Evolutionary conservation across 2,888 invertebrate species (phyloP).

Genomic region (Selenia dentaria): DNA sequence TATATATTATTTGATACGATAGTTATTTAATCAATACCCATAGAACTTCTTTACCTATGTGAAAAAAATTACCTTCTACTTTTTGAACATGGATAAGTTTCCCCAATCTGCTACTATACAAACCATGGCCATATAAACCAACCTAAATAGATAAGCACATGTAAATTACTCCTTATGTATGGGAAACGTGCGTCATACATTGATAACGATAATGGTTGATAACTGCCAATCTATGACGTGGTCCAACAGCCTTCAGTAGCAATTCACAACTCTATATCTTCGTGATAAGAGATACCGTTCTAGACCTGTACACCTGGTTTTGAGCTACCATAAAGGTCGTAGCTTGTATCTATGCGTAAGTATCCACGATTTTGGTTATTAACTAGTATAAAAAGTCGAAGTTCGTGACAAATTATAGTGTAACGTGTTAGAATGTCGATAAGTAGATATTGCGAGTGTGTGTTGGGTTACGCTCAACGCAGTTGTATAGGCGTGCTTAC

Average conservation of each 20-base stretch:
- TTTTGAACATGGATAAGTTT: too few relatives aligned
- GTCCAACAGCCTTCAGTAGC: conserved; percentile 1
- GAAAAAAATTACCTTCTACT: too few relatives aligned
- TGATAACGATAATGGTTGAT: conserved; percentile 56
- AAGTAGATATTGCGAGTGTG: too few relatives aligned
- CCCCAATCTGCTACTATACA: too few relatives aligned
- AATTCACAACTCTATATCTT: conserved; percentile 18
- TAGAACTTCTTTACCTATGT: too few relatives aligned
- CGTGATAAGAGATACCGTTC: conserved; percentile 17
- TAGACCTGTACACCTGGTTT: conserved; percentile 22
- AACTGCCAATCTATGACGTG: conserved; percentile 38
- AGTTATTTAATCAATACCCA: too few relatives aligned
- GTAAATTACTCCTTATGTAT: conserved; percentile 26
- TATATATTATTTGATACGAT: too few relatives aligned
- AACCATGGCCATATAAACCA: conserved; percentile 12
- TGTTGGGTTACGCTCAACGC: too few relatives aligned
- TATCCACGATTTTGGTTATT: conserved; percentile 8
- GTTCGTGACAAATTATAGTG: too few relatives aligned
- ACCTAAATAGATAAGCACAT: conserved; percentile 35
- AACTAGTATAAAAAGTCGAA: too few relatives aligned
- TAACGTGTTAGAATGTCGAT: too few relatives aligned
- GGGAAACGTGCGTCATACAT: conserved; percentile 51
- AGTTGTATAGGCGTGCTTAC: too few relatives aligned
- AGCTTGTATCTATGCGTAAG: conserved; percentile 7
- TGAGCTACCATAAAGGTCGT: conserved; percentile 27